A percentile compares a stretch with the other conserved stretches of the same genome.
These are phyloP conservation scores for Sinocyclocheilus anophthalmus DNA, from an alignment of 2,113 vertebrate species.

Conservation along the genomic window DNA sequence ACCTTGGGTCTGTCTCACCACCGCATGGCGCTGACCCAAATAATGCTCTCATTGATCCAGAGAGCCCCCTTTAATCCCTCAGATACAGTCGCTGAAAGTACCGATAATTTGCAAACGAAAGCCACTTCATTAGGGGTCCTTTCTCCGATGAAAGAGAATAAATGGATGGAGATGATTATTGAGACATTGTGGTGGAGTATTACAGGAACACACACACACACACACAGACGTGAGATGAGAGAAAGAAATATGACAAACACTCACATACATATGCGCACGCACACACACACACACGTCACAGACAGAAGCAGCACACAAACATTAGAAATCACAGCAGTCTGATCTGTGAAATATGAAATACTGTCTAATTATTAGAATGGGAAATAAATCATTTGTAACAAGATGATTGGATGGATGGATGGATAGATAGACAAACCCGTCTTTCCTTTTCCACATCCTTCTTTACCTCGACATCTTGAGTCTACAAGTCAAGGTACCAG, in stretches of 20 bases:
- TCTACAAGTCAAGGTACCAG: not conserved
- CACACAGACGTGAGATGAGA: not conserved
- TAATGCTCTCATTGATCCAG: conserved; percentile 67
- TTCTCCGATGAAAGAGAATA: conserved; percentile 23
- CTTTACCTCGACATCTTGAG: too few relatives aligned
- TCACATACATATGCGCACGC: too few relatives aligned
- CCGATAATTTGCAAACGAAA: conserved; percentile 59
- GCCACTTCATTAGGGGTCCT: conserved; percentile 45
- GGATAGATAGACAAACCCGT: too few relatives aligned
- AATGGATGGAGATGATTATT: conserved; percentile 19
- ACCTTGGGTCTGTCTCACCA: conserved; percentile 53
- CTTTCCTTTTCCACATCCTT: too few relatives aligned
- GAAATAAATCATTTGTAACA: too few relatives aligned
- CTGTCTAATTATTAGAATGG: too few relatives aligned
- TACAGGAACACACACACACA: not conserved
- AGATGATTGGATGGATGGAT: too few relatives aligned
- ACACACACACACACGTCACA: not conserved
- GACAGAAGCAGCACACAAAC: too few relatives aligned
- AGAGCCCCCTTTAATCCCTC: conserved; percentile 57
- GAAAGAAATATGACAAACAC: not conserved
- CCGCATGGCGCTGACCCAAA: conserved; percentile 69
- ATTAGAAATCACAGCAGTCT: not conserved
- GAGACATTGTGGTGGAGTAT: not conserved
- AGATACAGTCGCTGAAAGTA: conserved; percentile 61
- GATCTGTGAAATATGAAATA: not conserved